Base-by-base conservation (phyloP, 2,888 invertebrate genomes). In the Molanna angustata region DNA sequence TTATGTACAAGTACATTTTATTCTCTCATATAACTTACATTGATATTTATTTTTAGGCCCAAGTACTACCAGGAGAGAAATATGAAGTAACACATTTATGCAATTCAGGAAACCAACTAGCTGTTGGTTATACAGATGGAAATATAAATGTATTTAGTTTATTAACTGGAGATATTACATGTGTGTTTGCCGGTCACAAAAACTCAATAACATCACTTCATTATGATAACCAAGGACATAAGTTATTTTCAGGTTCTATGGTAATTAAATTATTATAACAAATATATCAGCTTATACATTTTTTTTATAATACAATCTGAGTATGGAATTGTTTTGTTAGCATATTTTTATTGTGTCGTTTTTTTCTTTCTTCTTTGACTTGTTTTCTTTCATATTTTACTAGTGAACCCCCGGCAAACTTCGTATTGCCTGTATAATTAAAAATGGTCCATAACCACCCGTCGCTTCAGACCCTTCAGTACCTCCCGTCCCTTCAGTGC, bases 41-140 rank as follows among this genome's bases (percentile, higher is more conserved):
- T 39, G 39, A 35, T 49, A 17, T 46, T 69, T 73, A 58, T 67
- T 73, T 60, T 64, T 68, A 93, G 85, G 84, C 88, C 1, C 80
- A 85, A 70, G 85, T 88, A 0, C 74, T 95, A 35, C 79, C 84
- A 2, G 93, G 94, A 9, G 92, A 91, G 58, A 90, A 87, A 65
- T 79, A 85, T 39, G 83, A 86, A 49, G 94, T 91, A 0, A 90
- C 91, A 0, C 79, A 80, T 48, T 82, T 86, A 47, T 80, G 85
- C 1, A 89, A 88, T 60, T 85, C 86, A 66, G 85, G 85, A 50
- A 74, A 84, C 44, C 84, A 88, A 60, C 73, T 98, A 62, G 95
- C 97, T 11, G 91, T 90, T 16, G 98, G 98, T 1, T 97, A 95
- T 71, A 79, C 83, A 0, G 93, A 97, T 75, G 99, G 97, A 1